Evolutionary conservation across 2,113 vertebrate genomes (phyloP), one percentile per base, ranked within the genome.

Genomic region (Paradisaea rubra): DNA sequence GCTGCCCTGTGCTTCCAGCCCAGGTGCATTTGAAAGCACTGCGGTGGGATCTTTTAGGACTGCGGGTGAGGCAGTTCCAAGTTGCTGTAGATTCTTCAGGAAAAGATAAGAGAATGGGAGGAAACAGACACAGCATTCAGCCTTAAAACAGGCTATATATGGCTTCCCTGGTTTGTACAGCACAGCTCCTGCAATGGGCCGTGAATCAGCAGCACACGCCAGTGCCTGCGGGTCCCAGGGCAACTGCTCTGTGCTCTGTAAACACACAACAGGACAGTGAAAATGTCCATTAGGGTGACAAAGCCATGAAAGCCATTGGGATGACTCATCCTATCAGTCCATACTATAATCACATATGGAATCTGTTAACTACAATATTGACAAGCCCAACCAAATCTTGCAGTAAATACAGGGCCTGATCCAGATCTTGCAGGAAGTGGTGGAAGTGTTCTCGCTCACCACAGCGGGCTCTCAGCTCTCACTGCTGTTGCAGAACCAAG

Each of bases 221-320:
- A 64, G 53, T 0, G 0, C 73, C 74, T 25, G 13, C 0, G 0
- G 52, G 81, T 72, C 61, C 70, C 78, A 50, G 25, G 44, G 74
- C 74, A 79, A 50, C 72, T 9, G 87, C 41, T 87, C 69, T 65
- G 54, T 49, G 42, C 47, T 63, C 73, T 59, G 69, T 66, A 50
- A 81, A 71, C 66, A 42, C 3, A 37, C 1, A 0, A 11, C 5
- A 50, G 60, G 74, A 71, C 79, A 91, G 70, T 28, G 22, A 39
- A 57, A 49, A 68, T 30, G 73, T 49, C 61, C 33, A 1, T 18
- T 24, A 49, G 81, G 73, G 63, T 52, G 33, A 66, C 44, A 57
- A 49, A 65, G 54, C 15, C 7, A 76, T 56, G 57, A 88, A 82
- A 65, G 54, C 57, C 50, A 69, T 7, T 7, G 0, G 54, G 50